Base-by-base conservation (phyloP, 1,140 invertebrate genomes). In the Phenacoccus solenopsis region DNA sequence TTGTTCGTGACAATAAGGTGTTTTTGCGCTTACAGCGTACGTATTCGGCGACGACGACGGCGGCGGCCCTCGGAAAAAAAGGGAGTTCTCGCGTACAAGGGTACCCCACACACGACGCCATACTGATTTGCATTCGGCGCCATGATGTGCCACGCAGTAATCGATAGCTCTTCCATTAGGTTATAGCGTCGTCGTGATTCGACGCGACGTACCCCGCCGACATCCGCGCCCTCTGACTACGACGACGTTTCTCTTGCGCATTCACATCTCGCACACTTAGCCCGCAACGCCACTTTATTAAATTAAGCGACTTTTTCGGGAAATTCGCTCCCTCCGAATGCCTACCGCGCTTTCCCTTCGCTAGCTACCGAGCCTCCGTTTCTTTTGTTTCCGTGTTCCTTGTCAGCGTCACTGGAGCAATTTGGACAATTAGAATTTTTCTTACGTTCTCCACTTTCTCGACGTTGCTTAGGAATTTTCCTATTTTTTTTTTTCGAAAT, bases 241-340 rank as follows among this genome's bases (percentile, higher is more conserved):
- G 49, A 28, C 69, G 27, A n/a, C 25, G 21, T 49, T 32, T 28
- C 30, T 56, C 38, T 56, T 21, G 49, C 69, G 24, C 27, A 35
- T 49, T 61, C 35, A 61, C 27, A 56, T 61, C 69, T 30, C 24
- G 69, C 49, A 28, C 35, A 30, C 56, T 61, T 56, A 70, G 56
- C 56, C 56, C 69, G 59, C 69, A 61, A 70, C 69, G 59, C 59
- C 56, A 70, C 59, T 64, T 64, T 64, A 64, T 64, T 64, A 64
- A 64, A 64, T 64, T 64, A 64, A 64, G 59, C 59, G 59, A 64
- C 59, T 64, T 64, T 64, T 64, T 64, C 25, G 21, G 3, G 3
- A 5, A 25, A 24, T 16, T 64, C 25, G 9, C 25, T 20, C 21
- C 21, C 4, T 64, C 25, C 16, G 10, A 1, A 10, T 64, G 21